A percentile compares a stretch with the other conserved stretches of the same genome.
Conservation (phyloP, 2,888 invertebrate genomes). For the Zootermopsis nevadensis region DNA sequence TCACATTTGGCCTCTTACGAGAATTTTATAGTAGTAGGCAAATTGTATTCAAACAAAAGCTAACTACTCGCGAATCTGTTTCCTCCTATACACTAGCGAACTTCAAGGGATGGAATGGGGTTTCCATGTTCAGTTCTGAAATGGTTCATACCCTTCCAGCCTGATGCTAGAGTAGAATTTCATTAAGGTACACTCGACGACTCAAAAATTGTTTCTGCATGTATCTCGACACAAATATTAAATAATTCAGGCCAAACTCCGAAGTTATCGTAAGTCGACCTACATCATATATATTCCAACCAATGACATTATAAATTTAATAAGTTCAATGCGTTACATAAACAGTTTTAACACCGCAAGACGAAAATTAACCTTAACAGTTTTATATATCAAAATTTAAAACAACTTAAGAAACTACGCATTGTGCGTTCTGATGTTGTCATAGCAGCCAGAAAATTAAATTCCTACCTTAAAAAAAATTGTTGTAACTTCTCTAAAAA, state of each 20-base stretch:
- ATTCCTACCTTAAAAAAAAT: too few relatives aligned
- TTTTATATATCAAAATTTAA: too few relatives aligned
- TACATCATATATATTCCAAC: too few relatives aligned
- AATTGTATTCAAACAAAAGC: slow-evolving; percentile 13
- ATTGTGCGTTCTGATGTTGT: too few relatives aligned
- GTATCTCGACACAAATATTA: not conserved
- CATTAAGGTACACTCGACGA: slow-evolving; percentile 5
- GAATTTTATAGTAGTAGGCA: not conserved
- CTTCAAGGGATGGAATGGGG: not conserved
- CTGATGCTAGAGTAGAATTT: slow-evolving; percentile 3
- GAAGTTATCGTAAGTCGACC: too few relatives aligned
- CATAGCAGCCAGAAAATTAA: too few relatives aligned
- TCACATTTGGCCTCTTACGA: slow-evolving; percentile 14
- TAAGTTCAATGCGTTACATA: too few relatives aligned
- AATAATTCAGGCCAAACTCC: not conserved
- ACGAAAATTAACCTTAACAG: too few relatives aligned
- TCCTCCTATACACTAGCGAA: slow-evolving; percentile 12
- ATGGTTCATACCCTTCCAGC: not conserved
- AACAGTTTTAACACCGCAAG: too few relatives aligned
- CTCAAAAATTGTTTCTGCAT: not conserved
- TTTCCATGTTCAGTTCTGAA: slow-evolving; percentile 29
- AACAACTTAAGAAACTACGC: too few relatives aligned
- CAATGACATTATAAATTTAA: too few relatives aligned
- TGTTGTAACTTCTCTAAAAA: too few relatives aligned
- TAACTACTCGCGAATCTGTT: not conserved